Conservation (phyloP, 1,140 invertebrate genomes). For the Halesus radiatus region DNA sequence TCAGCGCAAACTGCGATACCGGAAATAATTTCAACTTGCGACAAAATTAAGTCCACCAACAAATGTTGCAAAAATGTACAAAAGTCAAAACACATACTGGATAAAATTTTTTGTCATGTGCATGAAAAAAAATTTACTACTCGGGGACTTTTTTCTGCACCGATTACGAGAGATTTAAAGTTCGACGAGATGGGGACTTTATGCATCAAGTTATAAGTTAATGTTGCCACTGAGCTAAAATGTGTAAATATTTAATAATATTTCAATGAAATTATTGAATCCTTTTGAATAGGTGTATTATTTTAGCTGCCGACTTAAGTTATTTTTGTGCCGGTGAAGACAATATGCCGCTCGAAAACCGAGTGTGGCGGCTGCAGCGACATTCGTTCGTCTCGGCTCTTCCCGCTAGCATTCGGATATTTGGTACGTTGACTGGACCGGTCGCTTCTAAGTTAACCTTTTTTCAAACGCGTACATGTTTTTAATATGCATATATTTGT, state of each 20-base stretch:
- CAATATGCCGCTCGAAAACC: conserved; percentile 14
- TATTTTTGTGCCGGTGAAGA: no score
- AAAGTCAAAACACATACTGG: background rate
- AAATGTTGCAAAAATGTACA: background rate
- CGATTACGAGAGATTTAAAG: background rate
- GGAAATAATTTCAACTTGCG: background rate
- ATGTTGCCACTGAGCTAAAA: no score
- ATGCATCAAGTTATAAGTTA: no score
- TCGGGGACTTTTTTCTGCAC: background rate
- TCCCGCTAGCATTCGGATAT: conserved; percentile 13
- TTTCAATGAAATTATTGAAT: no score
- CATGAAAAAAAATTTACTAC: background rate
- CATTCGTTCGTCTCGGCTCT: conserved; percentile 34
- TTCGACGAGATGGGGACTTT: no score
- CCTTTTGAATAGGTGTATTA: no score
- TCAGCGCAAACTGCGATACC: background rate
- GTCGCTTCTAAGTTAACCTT: background rate
- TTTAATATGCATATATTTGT: no score
- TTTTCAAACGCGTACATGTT: no score
- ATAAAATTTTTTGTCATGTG: background rate
- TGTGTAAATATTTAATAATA: no score
- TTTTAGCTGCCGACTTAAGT: no score
- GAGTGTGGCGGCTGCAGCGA: conserved; percentile 16
- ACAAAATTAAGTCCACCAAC: background rate
- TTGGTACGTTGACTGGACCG: background rate